phyloP scores from a whole-genome alignment of 2,888 invertebrate species.

The Stictocephala bisonia region DNA sequence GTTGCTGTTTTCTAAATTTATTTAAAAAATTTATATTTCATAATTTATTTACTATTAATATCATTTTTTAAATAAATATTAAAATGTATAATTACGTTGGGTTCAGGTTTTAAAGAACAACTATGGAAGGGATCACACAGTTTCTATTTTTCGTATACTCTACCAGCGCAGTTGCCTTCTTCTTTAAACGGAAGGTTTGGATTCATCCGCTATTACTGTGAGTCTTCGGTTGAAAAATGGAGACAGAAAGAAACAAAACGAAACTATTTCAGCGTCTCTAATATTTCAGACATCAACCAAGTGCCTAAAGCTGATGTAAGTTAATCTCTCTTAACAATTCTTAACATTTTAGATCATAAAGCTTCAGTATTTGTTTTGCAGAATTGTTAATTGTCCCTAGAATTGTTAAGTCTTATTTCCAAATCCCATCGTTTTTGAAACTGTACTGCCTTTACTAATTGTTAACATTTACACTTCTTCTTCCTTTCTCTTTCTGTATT shows the following conservation, averaged over 20 bases:
- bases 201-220: conserved; percentile 61
- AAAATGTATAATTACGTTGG: neutral
- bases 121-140: conserved; percentile 58
- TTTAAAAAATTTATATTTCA: too few species aligned
- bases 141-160: conserved; percentile 59
- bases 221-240: conserved; percentile 60
- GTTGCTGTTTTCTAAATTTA: too few species aligned
- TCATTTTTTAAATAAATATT: neutral
- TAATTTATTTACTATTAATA: neutral
- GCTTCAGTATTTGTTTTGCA: neutral
- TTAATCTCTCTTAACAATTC: neutral
- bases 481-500: too few species aligned
- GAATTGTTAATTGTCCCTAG: too few species aligned
- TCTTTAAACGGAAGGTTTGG: conserved; percentile 60
- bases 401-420: too few species aligned
- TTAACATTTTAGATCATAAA: neutral
- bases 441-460: too few species aligned
- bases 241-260: conserved; percentile 56
- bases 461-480: too few species aligned
- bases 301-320: conserved; percentile 61
- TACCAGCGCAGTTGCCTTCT: conserved; percentile 59
- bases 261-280: conserved; percentile 59
- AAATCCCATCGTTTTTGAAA: neutral
- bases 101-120: conserved; percentile 59
- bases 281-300: conserved; percentile 59